Conservation (phyloP, 2,797 vertebrate species). For the Periophthalmus magnuspinnatus region DNA sequence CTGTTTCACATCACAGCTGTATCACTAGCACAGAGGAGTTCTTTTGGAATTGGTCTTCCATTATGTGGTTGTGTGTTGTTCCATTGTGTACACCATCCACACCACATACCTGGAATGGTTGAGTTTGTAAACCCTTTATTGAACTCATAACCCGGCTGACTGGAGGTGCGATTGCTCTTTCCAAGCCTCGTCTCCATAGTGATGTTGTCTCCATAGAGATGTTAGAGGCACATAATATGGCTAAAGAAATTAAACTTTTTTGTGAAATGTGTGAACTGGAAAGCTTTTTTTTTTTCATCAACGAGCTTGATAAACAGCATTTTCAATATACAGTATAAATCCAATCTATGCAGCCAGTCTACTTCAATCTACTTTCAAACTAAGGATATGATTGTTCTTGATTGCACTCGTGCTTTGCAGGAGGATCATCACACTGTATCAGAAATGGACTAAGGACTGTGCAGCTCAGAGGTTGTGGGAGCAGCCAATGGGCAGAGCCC, state of each 20-base stretch:
- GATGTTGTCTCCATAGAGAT: too few relatives aligned
- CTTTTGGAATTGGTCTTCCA: background rate
- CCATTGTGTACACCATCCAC: too few relatives aligned
- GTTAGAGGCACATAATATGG: too few relatives aligned
- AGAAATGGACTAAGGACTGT: slow-evolving; percentile 39
- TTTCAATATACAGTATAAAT: background rate
- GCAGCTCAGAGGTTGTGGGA: slow-evolving; percentile 53
- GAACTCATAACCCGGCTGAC: background rate
- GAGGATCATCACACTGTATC: slow-evolving; percentile 21
- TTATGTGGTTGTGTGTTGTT: background rate
- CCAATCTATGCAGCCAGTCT: too few relatives aligned
- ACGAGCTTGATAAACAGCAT: background rate
- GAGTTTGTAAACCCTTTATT: too few relatives aligned
- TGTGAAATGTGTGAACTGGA: too few relatives aligned
- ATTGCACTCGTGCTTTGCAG: slow-evolving; percentile 31
- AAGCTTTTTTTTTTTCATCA: background rate
- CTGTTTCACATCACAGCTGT: too few relatives aligned
- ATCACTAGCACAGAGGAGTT: background rate
- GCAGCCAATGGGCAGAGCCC: slow-evolving; percentile 68
- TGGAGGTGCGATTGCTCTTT: too few relatives aligned
- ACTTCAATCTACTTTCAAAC: too few relatives aligned
- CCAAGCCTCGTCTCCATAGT: too few relatives aligned
- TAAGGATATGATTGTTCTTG: slow-evolving; percentile 10
- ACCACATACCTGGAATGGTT: too few relatives aligned
- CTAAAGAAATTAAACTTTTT: too few relatives aligned